phyloP scores from a whole-genome alignment of 2,888 invertebrate genomes.

The Coelopa pilipes region DNA sequence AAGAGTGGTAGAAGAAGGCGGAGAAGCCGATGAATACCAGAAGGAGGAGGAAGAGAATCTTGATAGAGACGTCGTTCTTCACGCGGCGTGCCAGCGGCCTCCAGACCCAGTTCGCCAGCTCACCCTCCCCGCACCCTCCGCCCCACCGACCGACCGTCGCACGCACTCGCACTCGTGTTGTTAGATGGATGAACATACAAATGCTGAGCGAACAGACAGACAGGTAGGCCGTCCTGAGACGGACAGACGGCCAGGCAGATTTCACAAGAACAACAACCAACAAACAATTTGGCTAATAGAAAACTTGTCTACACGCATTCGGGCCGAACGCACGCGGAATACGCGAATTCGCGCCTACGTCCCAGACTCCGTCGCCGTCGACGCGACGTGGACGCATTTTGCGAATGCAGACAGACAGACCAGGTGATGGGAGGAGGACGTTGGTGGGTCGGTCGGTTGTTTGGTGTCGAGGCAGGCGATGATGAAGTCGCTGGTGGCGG shows the following conservation, averaged over 20 bases:
- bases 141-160: no score
- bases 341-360: background rate
- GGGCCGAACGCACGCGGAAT: conserved; percentile 3
- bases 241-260: background rate
- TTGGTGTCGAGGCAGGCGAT: no score
- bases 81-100: conserved; percentile 25
- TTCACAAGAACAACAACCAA: conserved; percentile 1
- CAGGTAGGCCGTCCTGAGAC: no score
- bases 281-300: conserved; percentile 28
- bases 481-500: no score
- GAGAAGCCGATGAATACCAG: background rate
- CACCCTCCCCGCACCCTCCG: background rate
- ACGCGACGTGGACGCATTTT: conserved; percentile 2
- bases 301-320: conserved; percentile 26
- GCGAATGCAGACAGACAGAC: background rate
- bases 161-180: background rate
- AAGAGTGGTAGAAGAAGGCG: background rate
- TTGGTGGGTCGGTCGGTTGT: background rate
- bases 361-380: background rate
- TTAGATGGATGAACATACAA: background rate
- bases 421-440: conserved; percentile 5
- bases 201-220: no score
- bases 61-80: conserved; percentile 15
- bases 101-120: background rate
- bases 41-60: background rate